phyloP scores from a whole-genome alignment of 2,888 invertebrate genomes.

The Bhutanitis thaidina region DNA sequence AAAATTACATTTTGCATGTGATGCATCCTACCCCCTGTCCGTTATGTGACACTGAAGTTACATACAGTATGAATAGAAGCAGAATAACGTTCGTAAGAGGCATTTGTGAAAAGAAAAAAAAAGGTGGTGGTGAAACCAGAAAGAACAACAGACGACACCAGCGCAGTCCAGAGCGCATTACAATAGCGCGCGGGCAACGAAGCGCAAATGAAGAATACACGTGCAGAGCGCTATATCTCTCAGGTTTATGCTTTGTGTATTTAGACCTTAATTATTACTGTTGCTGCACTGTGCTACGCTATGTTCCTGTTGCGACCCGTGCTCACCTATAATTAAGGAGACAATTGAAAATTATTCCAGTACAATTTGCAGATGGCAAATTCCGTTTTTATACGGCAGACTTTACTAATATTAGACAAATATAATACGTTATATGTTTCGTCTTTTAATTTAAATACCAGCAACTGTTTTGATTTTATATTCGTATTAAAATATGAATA shows the following conservation, averaged over 20 bases:
- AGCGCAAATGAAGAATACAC: conserved; percentile 6
- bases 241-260: conserved; percentile 13
- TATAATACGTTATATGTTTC: too few species aligned
- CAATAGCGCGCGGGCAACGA: background rate
- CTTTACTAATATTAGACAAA: background rate
- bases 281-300: background rate
- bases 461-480: too few species aligned
- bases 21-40: background rate
- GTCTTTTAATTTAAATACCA: too few species aligned
- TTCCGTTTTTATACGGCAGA: background rate
- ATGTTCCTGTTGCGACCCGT: conserved; percentile 11
- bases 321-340: conserved; percentile 10
- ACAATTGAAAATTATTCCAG: conserved; percentile 14
- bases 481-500: too few species aligned
- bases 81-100: background rate
- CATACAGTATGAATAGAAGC: too few species aligned
- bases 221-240: conserved; percentile 1
- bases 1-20: too few species aligned
- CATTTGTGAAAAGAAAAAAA: background rate
- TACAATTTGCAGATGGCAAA: background rate
- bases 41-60: too few species aligned
- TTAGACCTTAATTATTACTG: conserved; percentile 15
- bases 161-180: background rate
- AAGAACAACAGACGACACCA: conserved; percentile 3
- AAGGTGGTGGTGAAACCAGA: background rate